phyloP scores from a whole-genome alignment of 2,113 vertebrate genomes.

The Connochaetes taurinus region DNA sequence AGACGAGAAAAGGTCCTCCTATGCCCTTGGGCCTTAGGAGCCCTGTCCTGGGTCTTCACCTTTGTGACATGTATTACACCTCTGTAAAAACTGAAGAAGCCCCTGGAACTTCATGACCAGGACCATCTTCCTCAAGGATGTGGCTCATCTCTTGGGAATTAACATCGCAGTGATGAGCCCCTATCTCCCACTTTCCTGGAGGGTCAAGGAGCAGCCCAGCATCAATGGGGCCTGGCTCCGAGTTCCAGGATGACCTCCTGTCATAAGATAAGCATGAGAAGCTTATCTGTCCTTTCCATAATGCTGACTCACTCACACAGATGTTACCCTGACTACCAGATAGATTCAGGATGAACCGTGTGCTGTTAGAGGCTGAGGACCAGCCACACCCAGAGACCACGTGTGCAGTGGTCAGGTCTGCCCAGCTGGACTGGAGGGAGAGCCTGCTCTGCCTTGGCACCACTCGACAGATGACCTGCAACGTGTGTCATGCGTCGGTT shows the following conservation, averaged over 20 bases:
- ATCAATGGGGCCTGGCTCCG: neutral
- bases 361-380: neutral
- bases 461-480: neutral
- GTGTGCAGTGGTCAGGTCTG: neutral
- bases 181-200: neutral
- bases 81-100: neutral
- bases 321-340: neutral
- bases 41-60: neutral
- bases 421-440: neutral
- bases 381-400: neutral
- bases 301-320: neutral
- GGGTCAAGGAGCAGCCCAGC: neutral
- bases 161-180: neutral
- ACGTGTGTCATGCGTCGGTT: accelerated
- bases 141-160: neutral
- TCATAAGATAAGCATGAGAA: neutral
- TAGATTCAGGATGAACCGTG: neutral
- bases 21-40: neutral
- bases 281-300: neutral
- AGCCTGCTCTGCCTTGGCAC: neutral
- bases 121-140: neutral
- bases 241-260: neutral
- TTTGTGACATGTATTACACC: neutral
- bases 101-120: neutral
- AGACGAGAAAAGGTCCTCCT: neutral